Conservation (phyloP, 2,888 invertebrate species). For the Drosophila mayaguana region DNA sequence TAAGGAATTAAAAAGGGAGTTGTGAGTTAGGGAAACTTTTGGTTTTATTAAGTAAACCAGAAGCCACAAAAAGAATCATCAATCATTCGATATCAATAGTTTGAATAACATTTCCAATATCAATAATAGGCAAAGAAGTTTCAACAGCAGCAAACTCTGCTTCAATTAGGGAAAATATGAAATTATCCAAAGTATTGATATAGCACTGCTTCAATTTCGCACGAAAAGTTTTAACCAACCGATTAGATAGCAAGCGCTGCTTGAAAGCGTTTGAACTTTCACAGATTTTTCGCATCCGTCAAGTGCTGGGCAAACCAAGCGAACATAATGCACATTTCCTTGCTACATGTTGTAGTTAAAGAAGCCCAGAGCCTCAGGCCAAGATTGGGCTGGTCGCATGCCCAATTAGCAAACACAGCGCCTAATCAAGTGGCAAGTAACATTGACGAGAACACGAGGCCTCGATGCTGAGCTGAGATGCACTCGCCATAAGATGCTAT, state of each 20-base stretch:
- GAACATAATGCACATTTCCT: slow-evolving; percentile 56
- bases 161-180: too few species aligned
- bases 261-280: slow-evolving; percentile 19
- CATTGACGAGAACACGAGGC: slow-evolving; percentile 61
- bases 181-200: neutral
- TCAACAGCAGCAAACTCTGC: too few species aligned
- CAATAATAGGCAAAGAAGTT: too few species aligned
- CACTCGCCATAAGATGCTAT: slow-evolving; percentile 48
- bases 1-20: too few species aligned
- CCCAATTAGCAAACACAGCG: slow-evolving; percentile 64
- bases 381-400: slow-evolving; percentile 21
- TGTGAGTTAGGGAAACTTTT: too few species aligned
- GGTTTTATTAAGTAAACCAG: too few species aligned
- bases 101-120: too few species aligned
- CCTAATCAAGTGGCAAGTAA: slow-evolving; percentile 78
- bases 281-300: slow-evolving; percentile 20
- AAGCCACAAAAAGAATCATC: too few species aligned
- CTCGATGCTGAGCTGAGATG: slow-evolving; percentile 57
- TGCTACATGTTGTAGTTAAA: neutral
- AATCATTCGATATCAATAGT: too few species aligned
- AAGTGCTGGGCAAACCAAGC: slow-evolving; percentile 39
- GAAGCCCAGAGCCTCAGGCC: slow-evolving; percentile 3
- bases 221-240: neutral
- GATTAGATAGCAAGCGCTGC: slow-evolving; percentile 4
- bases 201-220: neutral